Base-by-base conservation (phyloP, 64 coral and sea anemone genomes). In the Pocillopora verrucosa region DNA sequence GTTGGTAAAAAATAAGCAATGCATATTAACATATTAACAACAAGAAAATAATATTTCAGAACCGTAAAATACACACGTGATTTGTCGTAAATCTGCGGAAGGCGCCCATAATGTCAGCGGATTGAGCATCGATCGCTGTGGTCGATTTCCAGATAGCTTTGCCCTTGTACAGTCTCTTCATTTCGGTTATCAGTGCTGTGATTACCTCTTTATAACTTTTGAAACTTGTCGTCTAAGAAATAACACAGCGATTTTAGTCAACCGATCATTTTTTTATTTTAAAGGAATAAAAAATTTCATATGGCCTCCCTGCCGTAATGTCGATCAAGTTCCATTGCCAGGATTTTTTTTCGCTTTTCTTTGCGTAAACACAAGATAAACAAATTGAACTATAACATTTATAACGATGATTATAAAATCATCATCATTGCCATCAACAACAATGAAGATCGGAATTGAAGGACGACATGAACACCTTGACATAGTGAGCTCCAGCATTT, bases 41-140 rank as follows among this genome's bases (percentile, higher is more conserved):
- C 41, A 51, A 51, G 41, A 51, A 51, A 4, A 51, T 51, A 7
- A 51, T 80, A 41, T 80, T 58, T 35, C 38, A 73, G 38, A 38
- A 34, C 10, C 22, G 34, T 24, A 17, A 24, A 6, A 56, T 77
- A 84, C 82, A 70, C 41, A 94, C 92, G 59, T 94, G 92, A 61
- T 94, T 94, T 17, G 92, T 94, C 1, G 80, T 94, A 68, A 94
- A 94, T 72, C 92, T 89, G 60, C 88, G 88, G 76, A 94, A 94
- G 9, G 92, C 88, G 36, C 92, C 92, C 92, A 94, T 94, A 41
- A 94, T 90, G 58, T 94, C 92, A 78, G 82, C 74, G 11, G 79
- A 86, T 87, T 94, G 92, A 25, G 61, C 75, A 58, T 94, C 88
- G n/a, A 94, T 94, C 11, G 92, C 92, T 20, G 92, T 94, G 45